Base-by-base conservation (phyloP, 2,888 invertebrate genomes). In the Lepeophtheirus nordmannii region DNA sequence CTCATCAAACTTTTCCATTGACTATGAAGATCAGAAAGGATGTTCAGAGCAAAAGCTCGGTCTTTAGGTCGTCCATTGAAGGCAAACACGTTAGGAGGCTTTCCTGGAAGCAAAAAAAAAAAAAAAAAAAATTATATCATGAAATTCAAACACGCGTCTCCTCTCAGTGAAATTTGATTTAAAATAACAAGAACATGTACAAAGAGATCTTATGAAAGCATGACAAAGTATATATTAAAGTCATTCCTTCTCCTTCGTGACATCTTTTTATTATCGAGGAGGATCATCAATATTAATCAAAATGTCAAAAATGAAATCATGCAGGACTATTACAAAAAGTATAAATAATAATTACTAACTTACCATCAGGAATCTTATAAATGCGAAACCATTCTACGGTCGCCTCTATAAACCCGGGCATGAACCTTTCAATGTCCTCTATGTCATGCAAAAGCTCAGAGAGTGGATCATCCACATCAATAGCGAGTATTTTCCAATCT, bases 361-460 rank as follows among this genome's bases (percentile, higher is more conserved):
- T 96, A 62, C 93, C 94, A 80, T 93, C 93, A 67, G 98, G 98
- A 74, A 97, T 89, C 80, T 99, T 99, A 80, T 99, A 99, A 70
- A 93, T 88, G 75, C 88, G 86, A 78, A 99, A 96, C 98, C 98
- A 99, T 79, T 97, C 96, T 67, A 92, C 85, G 1, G 97, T 91
- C 53, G 96, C 96, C 37, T 73, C 72, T 74, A 98, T 77, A 71
- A 97, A 81, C 14, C 98, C 98, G n/a, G 98, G 98, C 80, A 86
- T 89, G 73, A 82, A 80, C 74, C 83, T 84, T 74, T 97, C 94
- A 68, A 99, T 84, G 79, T 99, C 98, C 40, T 78, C 78, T 67
- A 94, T 83, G 79, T 90, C 83, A 75, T 85, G 84, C 70, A 99
- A 78, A 73, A 86, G 81, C 40, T 82, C 82, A 12, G 96, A 94